phyloP scores from a whole-genome alignment of 2,797 vertebrate species.

The Scleropages formosus region DNA sequence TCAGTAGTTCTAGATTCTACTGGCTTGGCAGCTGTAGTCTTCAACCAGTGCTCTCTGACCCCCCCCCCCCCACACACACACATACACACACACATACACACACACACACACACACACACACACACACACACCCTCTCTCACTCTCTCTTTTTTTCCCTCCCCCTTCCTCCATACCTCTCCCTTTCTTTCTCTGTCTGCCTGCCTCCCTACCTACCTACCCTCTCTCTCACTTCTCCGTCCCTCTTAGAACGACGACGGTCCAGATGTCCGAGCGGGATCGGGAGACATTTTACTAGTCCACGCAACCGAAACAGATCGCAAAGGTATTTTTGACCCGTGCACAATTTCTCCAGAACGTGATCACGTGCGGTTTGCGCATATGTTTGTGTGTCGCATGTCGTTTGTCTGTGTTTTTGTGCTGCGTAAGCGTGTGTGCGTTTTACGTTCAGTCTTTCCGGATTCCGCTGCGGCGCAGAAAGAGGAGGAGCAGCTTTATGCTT shows the following conservation, averaged over 20 bases:
- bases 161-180: not conserved
- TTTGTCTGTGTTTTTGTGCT: constrained; percentile 11
- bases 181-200: not conserved
- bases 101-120: too few species aligned
- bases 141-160: not conserved
- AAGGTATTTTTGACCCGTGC: constrained; percentile 72
- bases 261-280: constrained; percentile 93
- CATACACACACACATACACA: too few species aligned
- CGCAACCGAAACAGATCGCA: constrained; percentile 93
- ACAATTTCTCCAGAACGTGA: not conserved
- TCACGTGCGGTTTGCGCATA: not conserved
- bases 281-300: constrained; percentile 94
- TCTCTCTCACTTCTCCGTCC: not conserved
- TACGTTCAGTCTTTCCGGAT: not conserved
- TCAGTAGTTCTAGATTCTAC: too few species aligned
- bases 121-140: not conserved
- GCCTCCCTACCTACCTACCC: too few species aligned
- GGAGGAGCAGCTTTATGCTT: not conserved
- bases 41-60: not conserved
- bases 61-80: too few species aligned
- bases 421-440: constrained; percentile 35
- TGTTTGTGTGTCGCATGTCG: not conserved
- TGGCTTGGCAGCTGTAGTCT: too few species aligned
- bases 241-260: constrained; percentile 88
- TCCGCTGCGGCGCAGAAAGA: constrained; percentile 13